phyloP scores from a whole-genome alignment of 2,888 invertebrate species.

The Scaptodrosophila latifasciaeformis region DNA sequence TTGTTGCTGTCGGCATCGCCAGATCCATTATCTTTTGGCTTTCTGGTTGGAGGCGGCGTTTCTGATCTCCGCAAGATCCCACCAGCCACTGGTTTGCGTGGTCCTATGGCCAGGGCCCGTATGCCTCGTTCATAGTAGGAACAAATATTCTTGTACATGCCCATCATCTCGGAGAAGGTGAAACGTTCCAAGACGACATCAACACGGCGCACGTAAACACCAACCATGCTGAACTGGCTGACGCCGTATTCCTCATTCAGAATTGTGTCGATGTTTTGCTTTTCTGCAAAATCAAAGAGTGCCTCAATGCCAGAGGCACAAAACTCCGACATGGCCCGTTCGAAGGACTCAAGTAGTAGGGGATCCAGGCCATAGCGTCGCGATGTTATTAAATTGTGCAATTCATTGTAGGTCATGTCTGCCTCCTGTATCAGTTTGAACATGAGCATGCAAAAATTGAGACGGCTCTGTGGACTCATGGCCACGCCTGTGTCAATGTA shows the following conservation, averaged over 20 bases:
- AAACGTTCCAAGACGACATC: slow-evolving; percentile 88
- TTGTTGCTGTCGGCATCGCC: not conserved
- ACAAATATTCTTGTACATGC: slow-evolving; percentile 83
- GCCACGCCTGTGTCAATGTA: slow-evolving; percentile 61
- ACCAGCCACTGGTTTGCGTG: slow-evolving; percentile 47
- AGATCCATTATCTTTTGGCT: not conserved
- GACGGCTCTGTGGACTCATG: slow-evolving; percentile 79
- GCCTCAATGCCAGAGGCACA: slow-evolving; percentile 78
- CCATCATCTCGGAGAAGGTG: slow-evolving; percentile 87
- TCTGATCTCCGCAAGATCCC: slow-evolving; percentile 44
- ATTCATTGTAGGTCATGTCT: slow-evolving; percentile 83
- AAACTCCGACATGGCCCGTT: slow-evolving; percentile 77
- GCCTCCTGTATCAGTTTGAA: slow-evolving; percentile 87
- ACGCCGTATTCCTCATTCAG: slow-evolving; percentile 76
- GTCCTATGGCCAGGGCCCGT: slow-evolving; percentile 57
- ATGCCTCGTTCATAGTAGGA: slow-evolving; percentile 79
- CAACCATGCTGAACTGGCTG: slow-evolving; percentile 76
- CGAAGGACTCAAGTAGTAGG: slow-evolving; percentile 75
- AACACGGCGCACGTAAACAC: slow-evolving; percentile 88
- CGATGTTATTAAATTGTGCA: slow-evolving; percentile 79
- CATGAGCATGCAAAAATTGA: slow-evolving; percentile 87
- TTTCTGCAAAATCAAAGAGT: slow-evolving; percentile 81
- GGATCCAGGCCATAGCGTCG: slow-evolving; percentile 67
- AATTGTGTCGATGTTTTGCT: slow-evolving; percentile 79
- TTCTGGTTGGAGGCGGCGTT: slow-evolving; percentile 24